A percentile compares a stretch with the other conserved stretches of the same genome.
Conservation (phyloP, 2,113 vertebrate species). For the Caranx ignobilis region DNA sequence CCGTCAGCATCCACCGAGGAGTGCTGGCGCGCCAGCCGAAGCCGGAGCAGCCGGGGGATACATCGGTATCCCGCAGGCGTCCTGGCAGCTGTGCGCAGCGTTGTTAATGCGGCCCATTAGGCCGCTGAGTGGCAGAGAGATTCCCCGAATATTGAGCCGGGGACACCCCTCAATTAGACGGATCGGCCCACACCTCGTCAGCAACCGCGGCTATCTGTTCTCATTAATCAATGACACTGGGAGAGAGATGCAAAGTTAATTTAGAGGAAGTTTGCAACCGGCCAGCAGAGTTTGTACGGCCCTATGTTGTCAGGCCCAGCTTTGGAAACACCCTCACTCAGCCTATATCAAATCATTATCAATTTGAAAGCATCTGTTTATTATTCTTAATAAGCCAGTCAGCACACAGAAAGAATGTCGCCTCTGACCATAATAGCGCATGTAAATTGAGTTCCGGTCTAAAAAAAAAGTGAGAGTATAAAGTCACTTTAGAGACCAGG, state of each 20-base stretch:
- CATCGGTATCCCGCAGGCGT: slow-evolving; percentile 77
- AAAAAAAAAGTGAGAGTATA: neutral
- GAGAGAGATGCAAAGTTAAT: slow-evolving; percentile 66
- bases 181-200: slow-evolving; percentile 80
- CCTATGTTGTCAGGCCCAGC: neutral
- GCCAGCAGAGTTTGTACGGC: slow-evolving; percentile 45
- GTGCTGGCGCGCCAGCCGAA: slow-evolving; percentile 62
- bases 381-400: slow-evolving; percentile 1
- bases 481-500: neutral
- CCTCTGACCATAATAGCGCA: neutral
- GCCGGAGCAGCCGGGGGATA: slow-evolving; percentile 61
- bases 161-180: slow-evolving; percentile 85
- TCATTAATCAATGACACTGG: slow-evolving; percentile 79
- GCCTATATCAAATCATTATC: neutral
- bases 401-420: neutral
- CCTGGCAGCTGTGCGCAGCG: slow-evolving; percentile 78
- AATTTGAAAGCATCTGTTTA: neutral
- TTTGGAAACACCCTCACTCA: neutral
- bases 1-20: slow-evolving; percentile 72
- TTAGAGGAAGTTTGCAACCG: slow-evolving; percentile 63
- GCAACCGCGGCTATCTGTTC: slow-evolving; percentile 68
- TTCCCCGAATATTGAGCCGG: slow-evolving; percentile 82
- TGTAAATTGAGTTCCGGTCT: neutral
- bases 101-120: slow-evolving; percentile 82
- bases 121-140: slow-evolving; percentile 83